Evolutionary conservation across 2,888 invertebrate species (phyloP), one percentile per base, ranked within the genome.

Genomic region (Brenthis ino): DNA sequence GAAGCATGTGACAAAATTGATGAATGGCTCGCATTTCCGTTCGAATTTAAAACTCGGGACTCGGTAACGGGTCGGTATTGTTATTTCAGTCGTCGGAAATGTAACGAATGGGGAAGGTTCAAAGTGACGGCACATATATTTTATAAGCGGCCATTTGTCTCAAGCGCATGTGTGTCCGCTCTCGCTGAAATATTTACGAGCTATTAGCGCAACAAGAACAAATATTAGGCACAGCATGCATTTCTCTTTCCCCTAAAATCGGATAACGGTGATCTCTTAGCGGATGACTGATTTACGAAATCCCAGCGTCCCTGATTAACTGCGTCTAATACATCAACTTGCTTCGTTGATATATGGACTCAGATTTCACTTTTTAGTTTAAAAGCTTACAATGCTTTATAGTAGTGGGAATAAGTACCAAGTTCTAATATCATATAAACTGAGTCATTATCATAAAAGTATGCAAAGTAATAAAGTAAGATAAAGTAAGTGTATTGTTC

Each of bases 161-260:
- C 75, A 82, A 82, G 80, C 85, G 82, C 88, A 89, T 89, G 85
- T 84, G 85, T 84, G 85, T 83, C 82, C 81, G 80, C 76, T 79
- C 79, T 76, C 83, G 89, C 83, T 90, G 91, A 93, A 87, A 88
- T 92, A 91, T 92, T 92, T 91, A 93, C 89, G 91, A 89, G 85
- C 88, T 89, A 92, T 91, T 88, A 89, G 87, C 83, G 82, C 85
- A 87, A 86, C 82, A 86, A 85, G 86, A 87, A 87, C 77, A 79
- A 89, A 87, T 82, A 82, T 78, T 72, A 77, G 73, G 73, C 75
- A 65, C 75, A 74, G 75, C 77, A 77, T 79, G 77, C 79, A 77
- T 78, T 76, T 77, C 78, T 77, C 77, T 75, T 75, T 72, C 74
- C 72, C 75, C 75, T 72, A 73, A 79, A 79, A 79, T 79, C 79